phyloP scores from a whole-genome alignment of 1,140 invertebrate genomes.

The Drosophila pachea region DNA sequence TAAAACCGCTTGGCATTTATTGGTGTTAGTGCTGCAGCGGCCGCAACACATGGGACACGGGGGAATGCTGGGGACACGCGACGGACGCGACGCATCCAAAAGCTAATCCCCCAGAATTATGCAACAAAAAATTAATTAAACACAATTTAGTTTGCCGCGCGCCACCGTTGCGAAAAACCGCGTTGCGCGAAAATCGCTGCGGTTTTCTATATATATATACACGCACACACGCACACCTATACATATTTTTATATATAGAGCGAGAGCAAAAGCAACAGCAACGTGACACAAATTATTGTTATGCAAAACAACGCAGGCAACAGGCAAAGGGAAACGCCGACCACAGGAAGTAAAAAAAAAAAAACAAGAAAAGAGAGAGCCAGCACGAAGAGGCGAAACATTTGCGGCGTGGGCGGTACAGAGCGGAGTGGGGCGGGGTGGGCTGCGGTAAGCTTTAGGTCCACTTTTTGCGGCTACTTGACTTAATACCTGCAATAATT shows the following conservation, averaged over 20 bases:
- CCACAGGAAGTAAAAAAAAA: slow-evolving; percentile 24
- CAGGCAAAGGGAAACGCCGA: slow-evolving; percentile 9
- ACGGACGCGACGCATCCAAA: slow-evolving; percentile 24
- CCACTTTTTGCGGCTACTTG: slow-evolving; percentile 69
- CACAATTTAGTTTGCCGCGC: slow-evolving; percentile 62
- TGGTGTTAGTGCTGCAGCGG: slow-evolving; percentile 33
- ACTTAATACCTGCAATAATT: slow-evolving; percentile 77
- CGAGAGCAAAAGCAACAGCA: slow-evolving; percentile 14
- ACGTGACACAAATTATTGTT: slow-evolving; percentile 65
- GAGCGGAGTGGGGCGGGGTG: background rate
- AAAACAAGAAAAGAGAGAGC: background rate
- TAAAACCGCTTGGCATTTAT: slow-evolving; percentile 54
- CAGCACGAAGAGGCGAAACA: too few species aligned
- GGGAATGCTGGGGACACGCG: too few species aligned
- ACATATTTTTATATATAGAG: slow-evolving; percentile 13
- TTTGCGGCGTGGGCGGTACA: too few species aligned
- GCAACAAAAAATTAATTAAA: slow-evolving; percentile 76
- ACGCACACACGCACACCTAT: too few species aligned
- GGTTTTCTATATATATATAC: slow-evolving; percentile 48
- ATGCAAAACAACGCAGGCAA: slow-evolving; percentile 56
- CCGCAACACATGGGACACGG: slow-evolving; percentile 10
- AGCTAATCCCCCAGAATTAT: slow-evolving; percentile 68
- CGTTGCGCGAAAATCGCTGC: slow-evolving; percentile 70
- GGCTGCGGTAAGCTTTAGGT: slow-evolving; percentile 20
- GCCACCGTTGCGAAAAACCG: slow-evolving; percentile 51